A percentile compares a stretch with the other conserved stretches of the same genome.
Evolutionary conservation across 2,113 vertebrate species (phyloP).

Genomic region (Narcine bancroftii): DNA sequence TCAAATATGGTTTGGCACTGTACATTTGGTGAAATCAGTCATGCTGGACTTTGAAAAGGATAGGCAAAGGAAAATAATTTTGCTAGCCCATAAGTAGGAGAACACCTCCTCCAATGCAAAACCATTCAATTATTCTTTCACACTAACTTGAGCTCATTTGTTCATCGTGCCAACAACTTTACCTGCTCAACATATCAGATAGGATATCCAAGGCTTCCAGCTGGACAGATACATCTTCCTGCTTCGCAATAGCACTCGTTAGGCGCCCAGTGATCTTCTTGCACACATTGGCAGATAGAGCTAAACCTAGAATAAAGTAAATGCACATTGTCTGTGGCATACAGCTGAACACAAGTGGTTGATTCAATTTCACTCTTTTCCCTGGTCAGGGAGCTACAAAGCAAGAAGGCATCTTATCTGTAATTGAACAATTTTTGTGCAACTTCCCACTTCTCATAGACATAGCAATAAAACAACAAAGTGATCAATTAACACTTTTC

Average conservation of each 20-base stretch:
- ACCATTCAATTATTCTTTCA: neutral
- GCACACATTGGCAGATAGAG: constrained; percentile 75
- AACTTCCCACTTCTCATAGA: neutral
- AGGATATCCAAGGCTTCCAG: constrained; percentile 92
- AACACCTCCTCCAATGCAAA: no score
- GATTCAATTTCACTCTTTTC: neutral
- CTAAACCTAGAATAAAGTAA: constrained; percentile 56
- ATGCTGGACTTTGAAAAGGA: no score
- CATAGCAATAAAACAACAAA: neutral
- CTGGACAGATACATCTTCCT: constrained; percentile 84
- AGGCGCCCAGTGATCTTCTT: constrained; percentile 88
- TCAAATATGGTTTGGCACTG: no score
- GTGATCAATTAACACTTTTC: neutral
- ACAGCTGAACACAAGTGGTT: neutral
- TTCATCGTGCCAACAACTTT: constrained; percentile 21
- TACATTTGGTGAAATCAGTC: no score
- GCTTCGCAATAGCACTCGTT: constrained; percentile 79
- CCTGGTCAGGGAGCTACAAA: neutral
- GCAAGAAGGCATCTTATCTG: neutral
- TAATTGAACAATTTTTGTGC: neutral
- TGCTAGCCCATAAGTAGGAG: no score
- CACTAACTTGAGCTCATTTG: neutral
- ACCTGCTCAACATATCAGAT: constrained; percentile 93
- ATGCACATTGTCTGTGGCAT: neutral
- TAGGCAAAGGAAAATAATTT: no score